Conservation (phyloP, 2,113 vertebrate genomes). For the Passer domesticus region DNA sequence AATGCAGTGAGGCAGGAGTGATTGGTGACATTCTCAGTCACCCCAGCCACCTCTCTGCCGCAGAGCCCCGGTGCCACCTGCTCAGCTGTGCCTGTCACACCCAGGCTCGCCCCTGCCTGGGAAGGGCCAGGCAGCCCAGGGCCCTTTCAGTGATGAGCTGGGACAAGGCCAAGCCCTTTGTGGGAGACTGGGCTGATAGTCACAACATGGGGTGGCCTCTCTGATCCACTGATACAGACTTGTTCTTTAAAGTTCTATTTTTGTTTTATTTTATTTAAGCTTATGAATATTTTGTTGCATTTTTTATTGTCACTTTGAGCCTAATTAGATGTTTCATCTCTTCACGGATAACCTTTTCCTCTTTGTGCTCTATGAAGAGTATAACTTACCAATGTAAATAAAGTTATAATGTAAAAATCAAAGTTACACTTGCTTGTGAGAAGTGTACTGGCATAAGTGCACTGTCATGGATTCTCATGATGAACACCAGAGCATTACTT, state of each 20-base stretch:
- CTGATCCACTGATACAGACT: neutral
- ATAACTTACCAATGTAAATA: neutral
- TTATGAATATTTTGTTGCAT: neutral
- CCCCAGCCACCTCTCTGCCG: neutral
- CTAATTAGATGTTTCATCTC: constrained; percentile 5
- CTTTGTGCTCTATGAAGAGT: neutral
- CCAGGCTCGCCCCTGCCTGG: neutral
- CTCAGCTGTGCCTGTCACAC: neutral
- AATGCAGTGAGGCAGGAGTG: neutral
- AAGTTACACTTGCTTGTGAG: neutral
- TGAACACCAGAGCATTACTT: constrained; percentile 20
- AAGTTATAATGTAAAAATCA: neutral
- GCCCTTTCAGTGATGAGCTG: neutral
- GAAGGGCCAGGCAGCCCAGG: neutral
- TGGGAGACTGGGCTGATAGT: neutral
- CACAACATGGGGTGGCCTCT: neutral
- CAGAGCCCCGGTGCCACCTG: neutral
- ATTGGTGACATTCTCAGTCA: neutral
- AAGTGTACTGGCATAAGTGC: neutral
- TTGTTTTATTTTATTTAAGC: neutral
- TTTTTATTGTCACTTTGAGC: neutral
- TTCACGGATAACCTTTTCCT: neutral
- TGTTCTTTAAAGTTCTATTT: neutral
- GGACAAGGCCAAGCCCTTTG: neutral
- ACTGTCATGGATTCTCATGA: constrained; percentile 10